These are phyloP conservation scores for Prunella strophiata DNA, from an alignment of 2,797 vertebrate genomes.

Conservation along the genomic window DNA sequence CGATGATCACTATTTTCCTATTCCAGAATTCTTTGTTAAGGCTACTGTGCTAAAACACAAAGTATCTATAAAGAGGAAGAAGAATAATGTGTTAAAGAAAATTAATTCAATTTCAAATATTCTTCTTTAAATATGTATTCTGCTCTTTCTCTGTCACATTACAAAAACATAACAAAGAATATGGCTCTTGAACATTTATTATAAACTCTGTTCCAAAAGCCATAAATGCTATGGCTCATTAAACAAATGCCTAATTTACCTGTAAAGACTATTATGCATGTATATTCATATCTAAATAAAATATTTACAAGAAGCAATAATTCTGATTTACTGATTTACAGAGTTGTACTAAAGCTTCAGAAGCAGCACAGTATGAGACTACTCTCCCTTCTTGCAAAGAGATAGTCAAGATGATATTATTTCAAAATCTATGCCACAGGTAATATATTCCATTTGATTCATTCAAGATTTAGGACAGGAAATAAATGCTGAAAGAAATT, in stretches of 20 bases:
- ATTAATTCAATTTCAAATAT: background rate
- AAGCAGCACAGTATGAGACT: background rate
- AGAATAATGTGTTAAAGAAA: background rate
- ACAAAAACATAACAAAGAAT: background rate
- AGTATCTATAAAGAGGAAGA: background rate
- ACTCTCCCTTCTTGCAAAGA: background rate
- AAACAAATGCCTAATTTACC: background rate
- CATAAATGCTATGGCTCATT: background rate
- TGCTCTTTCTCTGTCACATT: background rate
- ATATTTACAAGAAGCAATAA: background rate
- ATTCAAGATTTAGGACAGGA: slow-evolving; percentile 32
- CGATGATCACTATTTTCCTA: background rate
- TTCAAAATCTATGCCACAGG: slow-evolving; percentile 26
- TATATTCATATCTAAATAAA: background rate
- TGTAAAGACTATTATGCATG: background rate
- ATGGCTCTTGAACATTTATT: background rate
- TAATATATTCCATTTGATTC: slow-evolving; percentile 39
- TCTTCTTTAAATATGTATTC: background rate
- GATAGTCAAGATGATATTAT: background rate
- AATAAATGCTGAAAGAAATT: slow-evolving; percentile 58
- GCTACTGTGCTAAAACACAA: background rate
- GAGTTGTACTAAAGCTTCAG: background rate
- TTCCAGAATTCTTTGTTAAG: background rate
- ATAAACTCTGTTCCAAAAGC: background rate
- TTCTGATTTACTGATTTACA: background rate